phyloP scores from a whole-genome alignment of 2,888 invertebrate genomes.

The Adelphocoris suturalis region DNA sequence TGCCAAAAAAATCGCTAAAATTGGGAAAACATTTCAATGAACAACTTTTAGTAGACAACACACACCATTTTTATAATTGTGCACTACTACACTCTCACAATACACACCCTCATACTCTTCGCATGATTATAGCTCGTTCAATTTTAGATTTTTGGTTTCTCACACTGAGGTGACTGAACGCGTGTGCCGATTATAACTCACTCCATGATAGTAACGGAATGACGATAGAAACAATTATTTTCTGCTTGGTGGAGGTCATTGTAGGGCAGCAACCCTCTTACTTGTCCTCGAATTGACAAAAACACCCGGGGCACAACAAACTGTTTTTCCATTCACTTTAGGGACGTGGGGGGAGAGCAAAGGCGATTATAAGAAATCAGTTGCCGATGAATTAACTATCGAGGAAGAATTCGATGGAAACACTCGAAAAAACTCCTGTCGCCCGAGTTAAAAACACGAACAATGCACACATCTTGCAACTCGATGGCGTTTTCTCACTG shows the following conservation, averaged over 20 bases:
- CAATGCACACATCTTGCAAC: not conserved
- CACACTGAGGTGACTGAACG: no score
- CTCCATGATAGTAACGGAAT: not conserved
- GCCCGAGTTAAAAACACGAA: not conserved
- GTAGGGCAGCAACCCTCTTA: not conserved
- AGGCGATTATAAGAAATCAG: not conserved
- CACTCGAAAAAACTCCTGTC: not conserved
- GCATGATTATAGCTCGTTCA: no score
- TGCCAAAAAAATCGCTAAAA: no score
- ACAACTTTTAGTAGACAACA: no score
- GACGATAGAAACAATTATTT: slow-evolving; percentile 6
- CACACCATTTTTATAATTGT: no score
- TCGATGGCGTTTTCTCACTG: not conserved
- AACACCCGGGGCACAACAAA: slow-evolving; percentile 2
- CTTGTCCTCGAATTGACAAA: slow-evolving; percentile 45
- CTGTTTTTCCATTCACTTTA: slow-evolving; percentile 2
- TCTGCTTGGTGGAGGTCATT: not conserved
- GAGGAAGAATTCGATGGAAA: not conserved
- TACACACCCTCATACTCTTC: no score
- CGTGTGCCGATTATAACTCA: no score
- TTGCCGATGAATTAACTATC: not conserved
- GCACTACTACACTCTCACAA: no score
- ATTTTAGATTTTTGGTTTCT: not conserved
- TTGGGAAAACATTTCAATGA: no score
- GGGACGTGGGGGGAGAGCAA: not conserved